Evolutionary conservation across 1,140 invertebrate species (phyloP).

Genomic region (Caenorhabditis tropicalis): DNA sequence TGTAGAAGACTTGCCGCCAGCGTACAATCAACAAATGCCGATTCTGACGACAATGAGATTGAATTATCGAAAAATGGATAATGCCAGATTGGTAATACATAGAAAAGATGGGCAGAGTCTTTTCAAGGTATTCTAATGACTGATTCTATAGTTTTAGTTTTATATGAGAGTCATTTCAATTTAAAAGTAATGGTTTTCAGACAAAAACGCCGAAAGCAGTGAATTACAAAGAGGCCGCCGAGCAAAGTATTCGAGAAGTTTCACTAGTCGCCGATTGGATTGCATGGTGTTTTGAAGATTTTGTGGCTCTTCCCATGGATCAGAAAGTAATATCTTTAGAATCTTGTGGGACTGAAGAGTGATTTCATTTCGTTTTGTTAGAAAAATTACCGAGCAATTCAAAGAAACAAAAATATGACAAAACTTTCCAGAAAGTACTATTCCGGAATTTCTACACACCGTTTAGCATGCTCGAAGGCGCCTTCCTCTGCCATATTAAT

Average conservation of each 20-base stretch:
- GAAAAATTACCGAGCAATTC: no score
- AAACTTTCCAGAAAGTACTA: constrained; percentile 44
- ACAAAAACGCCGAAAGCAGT: constrained; percentile 28
- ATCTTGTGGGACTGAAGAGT: no score
- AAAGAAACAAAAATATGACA: no score
- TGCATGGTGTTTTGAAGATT: constrained; percentile 22
- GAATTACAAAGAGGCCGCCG: constrained; percentile 43
- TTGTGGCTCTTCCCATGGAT: constrained; percentile 1
- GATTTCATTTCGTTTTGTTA: not conserved
- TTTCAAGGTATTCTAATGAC: not conserved
- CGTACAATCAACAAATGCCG: constrained; percentile 6
- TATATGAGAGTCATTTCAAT: not conserved
- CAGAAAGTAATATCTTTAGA: constrained; percentile 26
- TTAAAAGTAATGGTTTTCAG: not conserved
- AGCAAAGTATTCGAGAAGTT: constrained; percentile 40
- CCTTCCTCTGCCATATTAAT: constrained; percentile 30
- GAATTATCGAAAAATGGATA: constrained; percentile 43
- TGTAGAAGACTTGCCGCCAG: not conserved
- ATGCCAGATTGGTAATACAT: constrained; percentile 40
- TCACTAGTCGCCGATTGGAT: constrained; percentile 44
- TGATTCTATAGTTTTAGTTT: no score
- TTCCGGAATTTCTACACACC: constrained; percentile 48
- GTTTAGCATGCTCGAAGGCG: constrained; percentile 44
- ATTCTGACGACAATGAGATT: constrained; percentile 17
- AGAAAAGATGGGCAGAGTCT: constrained; percentile 44